Base-by-base conservation (phyloP, 1,140 invertebrate genomes). In the Centruroides vittatus region DNA sequence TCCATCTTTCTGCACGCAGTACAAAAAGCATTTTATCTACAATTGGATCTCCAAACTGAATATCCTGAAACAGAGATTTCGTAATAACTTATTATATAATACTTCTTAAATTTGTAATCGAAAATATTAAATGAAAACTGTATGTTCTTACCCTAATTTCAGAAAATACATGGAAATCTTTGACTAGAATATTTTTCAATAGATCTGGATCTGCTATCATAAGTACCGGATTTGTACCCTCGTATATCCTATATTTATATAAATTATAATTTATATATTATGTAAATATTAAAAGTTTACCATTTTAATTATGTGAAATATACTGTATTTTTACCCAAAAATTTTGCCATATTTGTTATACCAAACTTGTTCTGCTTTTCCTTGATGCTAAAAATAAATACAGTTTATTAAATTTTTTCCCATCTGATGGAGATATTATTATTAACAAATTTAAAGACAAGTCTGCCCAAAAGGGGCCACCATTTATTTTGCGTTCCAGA, bases 1-100 rank as follows among this genome's bases (percentile, higher is more conserved):
- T 79, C 82, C 82, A 83, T 49, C 70, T 67, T 46, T 76, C 72
- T 13, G 57, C 61, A 47, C 55, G 46, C 4, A 55, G 11, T 9
- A 59, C 9, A 11, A 47, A 52, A 10, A 63, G 34, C 61, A 63
- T 63, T 5, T 35, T 36, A 11, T 63, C 57, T 10, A 47, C 13
- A 7, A 63, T 50, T 1, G 53, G 47, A n/a, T 63, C 53, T 11
- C 61, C 61, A 5, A 52, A 59, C 11, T 41, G 12, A 6, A 63
- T 52, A 0, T 11, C 23, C 61, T 63, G 3, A 52, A 61, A 58
- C 9, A 50, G 5, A 50, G 58, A 23, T 23, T 23, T 2, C 23
- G 2, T 0, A 23, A 23, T 23, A 23, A 23, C 23, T 23, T 23
- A 23, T 23, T 23, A 23, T 1, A 23, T 23, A 23, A 23, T 23